Evolutionary conservation across 2,113 vertebrate species (phyloP).

Genomic region (Sakesphorus luctuosus): DNA sequence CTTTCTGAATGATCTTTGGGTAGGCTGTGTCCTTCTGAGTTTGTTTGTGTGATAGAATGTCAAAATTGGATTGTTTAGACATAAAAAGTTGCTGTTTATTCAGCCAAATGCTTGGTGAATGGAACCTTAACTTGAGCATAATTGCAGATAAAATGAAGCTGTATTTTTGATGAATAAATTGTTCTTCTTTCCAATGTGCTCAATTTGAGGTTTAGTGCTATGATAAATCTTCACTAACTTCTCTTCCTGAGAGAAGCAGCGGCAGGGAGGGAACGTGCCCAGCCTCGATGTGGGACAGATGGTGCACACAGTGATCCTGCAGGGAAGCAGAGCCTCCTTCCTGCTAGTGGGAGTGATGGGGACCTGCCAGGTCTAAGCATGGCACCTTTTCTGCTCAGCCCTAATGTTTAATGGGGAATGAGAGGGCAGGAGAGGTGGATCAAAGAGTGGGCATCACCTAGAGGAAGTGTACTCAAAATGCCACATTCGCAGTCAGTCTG

Average conservation of each 20-base stretch:
- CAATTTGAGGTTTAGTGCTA: constrained; percentile 49
- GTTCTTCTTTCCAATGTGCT: constrained; percentile 59
- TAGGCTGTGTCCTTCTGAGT: neutral
- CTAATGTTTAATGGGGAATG: accelerated
- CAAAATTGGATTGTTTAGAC: neutral
- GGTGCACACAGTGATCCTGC: neutral
- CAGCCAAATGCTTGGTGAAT: constrained; percentile 23
- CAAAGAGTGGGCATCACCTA: neutral
- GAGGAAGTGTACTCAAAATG: neutral
- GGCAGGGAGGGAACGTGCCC: neutral
- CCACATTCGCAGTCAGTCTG: neutral
- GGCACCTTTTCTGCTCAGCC: neutral
- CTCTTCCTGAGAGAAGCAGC: constrained; percentile 9
- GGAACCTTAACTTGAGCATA: constrained; percentile 55
- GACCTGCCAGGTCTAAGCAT: neutral
- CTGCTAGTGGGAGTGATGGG: accelerated
- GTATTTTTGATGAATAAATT: constrained; percentile 67
- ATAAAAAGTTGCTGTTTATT: constrained; percentile 53
- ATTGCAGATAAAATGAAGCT: constrained; percentile 55
- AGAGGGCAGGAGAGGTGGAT: neutral
- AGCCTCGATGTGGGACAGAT: accelerated
- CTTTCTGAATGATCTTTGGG: neutral
- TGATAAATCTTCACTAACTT: constrained; percentile 60
- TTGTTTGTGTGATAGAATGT: constrained; percentile 11
- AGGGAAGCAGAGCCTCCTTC: neutral